Percentiles rank a stretch among this genome's conserved stretches.
Evolutionary conservation across 2,797 vertebrate species (phyloP).

Genomic region (Epinephelus malabaricus): DNA sequence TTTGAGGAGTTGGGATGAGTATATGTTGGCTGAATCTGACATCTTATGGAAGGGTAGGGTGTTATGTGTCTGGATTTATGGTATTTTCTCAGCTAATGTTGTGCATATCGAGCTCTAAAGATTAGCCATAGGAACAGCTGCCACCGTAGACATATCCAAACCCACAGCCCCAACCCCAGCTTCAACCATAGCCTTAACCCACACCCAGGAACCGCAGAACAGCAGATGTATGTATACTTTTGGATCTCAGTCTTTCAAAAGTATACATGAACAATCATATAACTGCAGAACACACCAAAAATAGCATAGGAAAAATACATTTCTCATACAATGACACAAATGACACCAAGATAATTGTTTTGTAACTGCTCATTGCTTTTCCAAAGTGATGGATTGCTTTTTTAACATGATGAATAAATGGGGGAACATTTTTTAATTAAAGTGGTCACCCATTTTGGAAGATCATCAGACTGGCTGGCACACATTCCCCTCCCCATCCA

Average conservation of each 20-base stretch:
- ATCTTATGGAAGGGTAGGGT: not conserved
- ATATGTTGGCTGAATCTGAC: not conserved
- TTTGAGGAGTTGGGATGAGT: no score
- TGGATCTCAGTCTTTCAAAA: not conserved
- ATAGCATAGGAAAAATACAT: not conserved
- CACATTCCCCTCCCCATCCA: not conserved
- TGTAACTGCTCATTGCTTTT: not conserved
- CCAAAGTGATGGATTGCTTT: not conserved
- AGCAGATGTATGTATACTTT: not conserved
- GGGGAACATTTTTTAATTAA: constrained; percentile 5
- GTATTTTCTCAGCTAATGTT: not conserved
- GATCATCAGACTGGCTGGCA: not conserved
- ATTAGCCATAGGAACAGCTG: not conserved
- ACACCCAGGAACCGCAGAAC: not conserved
- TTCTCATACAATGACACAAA: not conserved
- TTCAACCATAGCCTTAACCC: not conserved
- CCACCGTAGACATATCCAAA: not conserved
- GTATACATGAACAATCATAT: not conserved
- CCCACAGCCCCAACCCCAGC: no score
- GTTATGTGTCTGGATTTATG: not conserved
- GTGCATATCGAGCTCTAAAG: not conserved
- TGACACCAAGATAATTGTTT: not conserved
- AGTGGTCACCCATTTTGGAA: not conserved
- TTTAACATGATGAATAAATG: not conserved
- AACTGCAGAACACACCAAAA: not conserved